Base-by-base conservation (phyloP, 2,113 vertebrate species). In the Engystomops pustulosus region DNA sequence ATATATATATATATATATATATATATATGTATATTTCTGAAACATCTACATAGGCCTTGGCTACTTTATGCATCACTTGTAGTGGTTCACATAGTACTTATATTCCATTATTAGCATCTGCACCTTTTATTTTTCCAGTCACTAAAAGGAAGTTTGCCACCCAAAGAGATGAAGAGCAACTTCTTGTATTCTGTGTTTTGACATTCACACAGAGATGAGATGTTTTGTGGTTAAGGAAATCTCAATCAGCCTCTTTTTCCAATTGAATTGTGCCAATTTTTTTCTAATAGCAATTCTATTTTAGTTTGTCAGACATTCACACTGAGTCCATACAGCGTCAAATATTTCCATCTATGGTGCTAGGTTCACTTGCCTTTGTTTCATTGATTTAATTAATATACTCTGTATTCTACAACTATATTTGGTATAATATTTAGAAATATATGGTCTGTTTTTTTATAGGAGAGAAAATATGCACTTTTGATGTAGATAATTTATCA, bases 81-180 rank as follows among this genome's bases (percentile, higher is more conserved):
- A 45, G 44, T 45, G 44, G 44, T 45, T n/a, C 51, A 55, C 51
- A 45, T 47, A 17, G 17, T 20, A 71, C n/a, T 71, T 44, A 51
- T 74, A 15, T 74, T 74, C 44, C 71, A 74, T 74, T 49, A 30
- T 53, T 80, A 77, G 32, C 49, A 58, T 80, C 60, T 67, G 53
- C 20, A 67, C 89, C 55, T 44, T 91, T 87, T 89, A 89, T 34
- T 90, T 92, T 92, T 91, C 85, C 80, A 10, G 41, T 86, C 79
- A 25, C 78, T 74, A 51, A 71, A 82, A 86, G 81, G 89, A 53
- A 85, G 32, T 87, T 87, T 92, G 87, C 91, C 92, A 90, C 91
- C 89, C 92, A 93, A 91, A 88, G 87, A 93, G 91, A 91, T 92
- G 89, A 94, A 92, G 87, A 88, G 49, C 49, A 74, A 72, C 51